Evolutionary conservation across 1,140 invertebrate genomes (phyloP).

Genomic region (Sarcophaga bullata): DNA sequence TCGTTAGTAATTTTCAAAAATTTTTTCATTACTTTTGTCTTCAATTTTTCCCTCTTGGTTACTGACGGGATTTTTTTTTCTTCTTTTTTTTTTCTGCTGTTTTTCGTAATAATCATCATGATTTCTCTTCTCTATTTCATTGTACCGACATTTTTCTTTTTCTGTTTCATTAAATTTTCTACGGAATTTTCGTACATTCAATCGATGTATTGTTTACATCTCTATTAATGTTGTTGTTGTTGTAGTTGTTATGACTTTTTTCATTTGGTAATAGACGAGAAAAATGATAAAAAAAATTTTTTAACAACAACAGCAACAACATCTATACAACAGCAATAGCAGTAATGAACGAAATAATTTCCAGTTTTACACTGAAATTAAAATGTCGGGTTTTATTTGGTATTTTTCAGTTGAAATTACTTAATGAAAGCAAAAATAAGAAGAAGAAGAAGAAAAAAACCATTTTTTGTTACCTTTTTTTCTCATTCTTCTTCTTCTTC

Average conservation of each 20-base stretch:
- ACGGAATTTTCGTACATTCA: neutral
- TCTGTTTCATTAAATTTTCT: conserved; percentile 6
- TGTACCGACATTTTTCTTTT: neutral
- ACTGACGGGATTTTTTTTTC: neutral
- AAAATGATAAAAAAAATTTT: too few relatives aligned
- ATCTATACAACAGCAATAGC: too few relatives aligned
- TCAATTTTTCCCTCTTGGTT: neutral
- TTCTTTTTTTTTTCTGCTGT: too few relatives aligned
- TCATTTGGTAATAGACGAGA: neutral
- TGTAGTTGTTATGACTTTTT: neutral
- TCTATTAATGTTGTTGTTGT: neutral
- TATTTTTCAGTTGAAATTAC: conserved; percentile 8
- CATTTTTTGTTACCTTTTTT: too few relatives aligned
- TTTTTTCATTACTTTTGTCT: neutral
- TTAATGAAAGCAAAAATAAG: neutral
- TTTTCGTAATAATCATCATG: too few relatives aligned
- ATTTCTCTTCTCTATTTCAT: too few relatives aligned
- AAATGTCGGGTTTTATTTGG: neutral
- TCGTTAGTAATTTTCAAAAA: neutral
- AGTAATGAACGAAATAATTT: too few relatives aligned
- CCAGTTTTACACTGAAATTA: neutral
- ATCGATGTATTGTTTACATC: neutral
- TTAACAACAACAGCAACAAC: too few relatives aligned
- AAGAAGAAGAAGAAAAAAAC: neutral
- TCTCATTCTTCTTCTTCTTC: too few relatives aligned